Evolutionary conservation across 2,797 vertebrate genomes (phyloP), one percentile per base, ranked within the genome.

Genomic region (Phoeniculus purpureus): DNA sequence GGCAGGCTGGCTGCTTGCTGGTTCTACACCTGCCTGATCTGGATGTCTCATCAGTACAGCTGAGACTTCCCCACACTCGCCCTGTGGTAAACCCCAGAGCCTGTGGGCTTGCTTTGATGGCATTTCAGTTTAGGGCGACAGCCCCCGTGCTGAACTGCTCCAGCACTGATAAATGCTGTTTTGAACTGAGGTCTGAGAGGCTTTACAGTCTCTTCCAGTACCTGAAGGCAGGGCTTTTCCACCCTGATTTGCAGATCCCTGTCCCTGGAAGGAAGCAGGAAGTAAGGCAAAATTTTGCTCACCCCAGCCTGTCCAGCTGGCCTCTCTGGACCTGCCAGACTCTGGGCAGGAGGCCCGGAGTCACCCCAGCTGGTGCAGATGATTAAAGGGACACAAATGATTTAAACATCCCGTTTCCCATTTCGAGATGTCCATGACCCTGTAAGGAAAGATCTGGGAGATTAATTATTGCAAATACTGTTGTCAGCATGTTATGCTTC

Each of bases 401-500:
- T 71, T 85, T 87, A 71, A 91, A 91, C 84, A 85, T 87, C 83
- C 92, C 68, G 68, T 81, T 94, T 94, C 88, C 88, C 81, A 93
- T 87, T 77, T 81, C 75, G 56, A 77, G 68, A 90, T 0, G 0
- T 78, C 76, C 75, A 8, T 85, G 78, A 94, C 90, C 92, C 88
- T 80, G 88, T 66, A 56, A 92, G 68, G 89, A 81, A 80, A 94
- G 92, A 93, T 92, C 83, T 82, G 84, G 94, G 94, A 94, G 90
- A 92, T 94, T 94, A 95, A 94, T 95, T 91, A 93, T 88, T 90
- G 93, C 83, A 72, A 66, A 87, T 90, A 77, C 70, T 59, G 62
- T 80, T 94, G 88, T 95, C 93, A 94, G 93, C 94, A 95, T 85
- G 95, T 89, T 90, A 90, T 75, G 70, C 94, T 72, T 93, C 85